Evolutionary conservation across 2,888 invertebrate species (phyloP).

Genomic region (Hyalella azteca): DNA sequence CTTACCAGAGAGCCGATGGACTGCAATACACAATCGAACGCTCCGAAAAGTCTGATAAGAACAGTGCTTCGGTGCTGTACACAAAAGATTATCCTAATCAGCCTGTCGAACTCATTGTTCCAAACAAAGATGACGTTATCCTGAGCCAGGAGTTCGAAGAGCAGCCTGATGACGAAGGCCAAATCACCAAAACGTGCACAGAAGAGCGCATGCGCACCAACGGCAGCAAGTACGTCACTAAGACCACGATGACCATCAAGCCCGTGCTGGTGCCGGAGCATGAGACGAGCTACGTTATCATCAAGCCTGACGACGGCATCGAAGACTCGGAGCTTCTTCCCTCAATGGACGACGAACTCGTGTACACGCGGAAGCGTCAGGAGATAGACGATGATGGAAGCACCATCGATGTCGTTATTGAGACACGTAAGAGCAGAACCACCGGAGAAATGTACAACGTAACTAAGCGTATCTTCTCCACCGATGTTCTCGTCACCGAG

Average conservation of each 20-base stretch:
- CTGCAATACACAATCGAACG: conserved; percentile 55
- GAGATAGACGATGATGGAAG: conserved; percentile 50
- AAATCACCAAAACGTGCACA: conserved; percentile 44
- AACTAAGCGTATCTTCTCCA: conserved; percentile 55
- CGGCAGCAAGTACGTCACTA: conserved; percentile 52
- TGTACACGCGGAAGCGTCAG: conserved; percentile 51
- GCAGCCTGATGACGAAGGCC: conserved; percentile 51
- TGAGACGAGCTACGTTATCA: conserved; percentile 55
- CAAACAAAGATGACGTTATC: conserved; percentile 49
- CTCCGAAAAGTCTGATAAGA: conserved; percentile 48
- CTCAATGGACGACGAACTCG: conserved; percentile 55
- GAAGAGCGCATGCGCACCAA: conserved; percentile 46
- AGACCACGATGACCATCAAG: conserved; percentile 47
- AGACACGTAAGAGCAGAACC: conserved; percentile 49
- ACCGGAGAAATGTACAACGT: conserved; percentile 57
- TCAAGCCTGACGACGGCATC: conserved; percentile 49
- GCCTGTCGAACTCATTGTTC: conserved; percentile 47
- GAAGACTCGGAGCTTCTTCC: conserved; percentile 45
- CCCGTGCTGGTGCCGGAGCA: conserved; percentile 53
- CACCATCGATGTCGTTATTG: conserved; percentile 53
- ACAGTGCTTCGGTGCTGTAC: conserved; percentile 15
- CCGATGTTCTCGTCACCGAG: conserved; percentile 51
- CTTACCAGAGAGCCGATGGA: conserved; percentile 48
- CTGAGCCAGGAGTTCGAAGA: conserved; percentile 52
- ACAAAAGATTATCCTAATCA: not conserved